Conservation (phyloP, 2,888 invertebrate species). For the Oscheius sp. region DNA sequence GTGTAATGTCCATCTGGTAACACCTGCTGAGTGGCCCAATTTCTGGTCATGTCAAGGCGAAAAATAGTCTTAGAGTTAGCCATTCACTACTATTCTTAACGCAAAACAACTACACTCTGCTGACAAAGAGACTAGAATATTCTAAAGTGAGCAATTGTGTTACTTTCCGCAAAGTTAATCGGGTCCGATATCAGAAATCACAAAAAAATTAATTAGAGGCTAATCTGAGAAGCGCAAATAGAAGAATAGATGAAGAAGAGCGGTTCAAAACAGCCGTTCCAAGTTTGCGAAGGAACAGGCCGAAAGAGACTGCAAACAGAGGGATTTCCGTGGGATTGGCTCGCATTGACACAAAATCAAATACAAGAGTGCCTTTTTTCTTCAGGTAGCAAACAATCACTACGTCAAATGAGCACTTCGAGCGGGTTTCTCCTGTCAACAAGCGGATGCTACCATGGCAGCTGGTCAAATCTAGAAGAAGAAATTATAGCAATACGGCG, state of each 20-base stretch:
- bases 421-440: neutral
- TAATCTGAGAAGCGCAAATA: neutral
- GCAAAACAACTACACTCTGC: neutral
- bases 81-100: too few species aligned
- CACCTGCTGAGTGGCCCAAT: neutral
- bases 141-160: neutral
- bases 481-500: too few species aligned
- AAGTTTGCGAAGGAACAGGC: neutral
- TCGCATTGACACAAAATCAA: neutral
- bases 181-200: neutral
- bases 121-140: neutral
- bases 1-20: neutral
- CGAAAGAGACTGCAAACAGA: neutral
- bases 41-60: neutral
- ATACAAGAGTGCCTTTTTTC: neutral
- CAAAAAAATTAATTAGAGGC: neutral
- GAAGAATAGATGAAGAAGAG: neutral
- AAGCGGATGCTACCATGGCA: neutral
- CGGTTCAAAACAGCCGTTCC: neutral
- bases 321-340: neutral
- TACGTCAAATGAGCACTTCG: neutral
- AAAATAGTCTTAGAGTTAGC: neutral
- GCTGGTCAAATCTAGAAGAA: neutral
- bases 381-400: neutral
- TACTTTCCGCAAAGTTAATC: neutral